Evolutionary conservation across 2,113 vertebrate species (phyloP).

Genomic region (Paracanthobrama guichenoti): DNA sequence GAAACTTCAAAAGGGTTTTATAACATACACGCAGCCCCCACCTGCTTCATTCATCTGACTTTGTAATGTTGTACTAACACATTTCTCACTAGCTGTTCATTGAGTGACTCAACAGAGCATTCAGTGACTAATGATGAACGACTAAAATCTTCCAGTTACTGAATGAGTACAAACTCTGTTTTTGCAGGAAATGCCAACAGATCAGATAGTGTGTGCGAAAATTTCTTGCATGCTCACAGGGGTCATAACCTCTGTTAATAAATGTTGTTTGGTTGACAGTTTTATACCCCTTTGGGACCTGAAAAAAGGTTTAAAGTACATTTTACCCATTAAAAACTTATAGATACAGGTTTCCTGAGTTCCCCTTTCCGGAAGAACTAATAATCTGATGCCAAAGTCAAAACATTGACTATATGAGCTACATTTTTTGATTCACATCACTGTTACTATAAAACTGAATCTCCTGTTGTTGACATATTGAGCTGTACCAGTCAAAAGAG

Average conservation of each 20-base stretch:
- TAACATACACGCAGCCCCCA: background rate
- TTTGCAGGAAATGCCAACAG: conserved; percentile 75
- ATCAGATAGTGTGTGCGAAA: conserved; percentile 68
- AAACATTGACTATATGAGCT: background rate
- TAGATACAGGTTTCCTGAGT: conserved; percentile 3
- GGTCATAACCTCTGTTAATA: conserved; percentile 69
- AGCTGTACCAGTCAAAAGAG: background rate
- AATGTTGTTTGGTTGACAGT: conserved; percentile 59
- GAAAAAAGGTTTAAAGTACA: conserved; percentile 35
- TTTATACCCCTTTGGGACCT: conserved; percentile 61
- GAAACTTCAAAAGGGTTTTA: background rate
- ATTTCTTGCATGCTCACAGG: conserved; percentile 62
- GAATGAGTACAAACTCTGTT: conserved; percentile 57
- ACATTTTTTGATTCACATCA: background rate
- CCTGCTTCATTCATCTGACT: background rate
- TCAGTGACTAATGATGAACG: conserved; percentile 42
- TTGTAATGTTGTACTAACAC: background rate
- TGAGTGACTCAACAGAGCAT: conserved; percentile 10
- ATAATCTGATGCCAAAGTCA: background rate
- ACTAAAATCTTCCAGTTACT: conserved; percentile 23
- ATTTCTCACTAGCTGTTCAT: background rate
- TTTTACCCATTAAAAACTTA: background rate
- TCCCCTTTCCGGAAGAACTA: background rate
- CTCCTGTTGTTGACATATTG: background rate
- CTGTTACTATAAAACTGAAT: background rate